These are phyloP conservation scores for Corythucha ciliata DNA, from an alignment of 2,888 invertebrate genomes.

Conservation along the genomic window DNA sequence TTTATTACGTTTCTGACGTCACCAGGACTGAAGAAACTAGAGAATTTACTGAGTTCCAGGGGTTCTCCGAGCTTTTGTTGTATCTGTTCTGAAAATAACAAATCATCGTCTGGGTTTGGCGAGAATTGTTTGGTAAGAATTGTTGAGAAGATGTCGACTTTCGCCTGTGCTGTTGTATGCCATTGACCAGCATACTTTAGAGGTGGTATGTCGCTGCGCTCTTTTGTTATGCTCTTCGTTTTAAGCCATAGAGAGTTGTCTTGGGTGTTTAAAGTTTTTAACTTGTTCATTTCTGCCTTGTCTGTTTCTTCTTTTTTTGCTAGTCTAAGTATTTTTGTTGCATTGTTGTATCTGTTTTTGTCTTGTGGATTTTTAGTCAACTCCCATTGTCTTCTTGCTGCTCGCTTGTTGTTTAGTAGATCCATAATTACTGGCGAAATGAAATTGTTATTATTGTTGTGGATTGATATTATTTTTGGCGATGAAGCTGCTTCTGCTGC, in stretches of 20 bases:
- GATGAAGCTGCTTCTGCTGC: constrained; percentile 9
- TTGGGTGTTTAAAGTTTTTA: constrained; percentile 3
- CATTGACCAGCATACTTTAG: constrained; percentile 7
- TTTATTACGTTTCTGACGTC: too few relatives aligned
- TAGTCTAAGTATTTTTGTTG: constrained; percentile 6
- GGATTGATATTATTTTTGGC: constrained; percentile 2
- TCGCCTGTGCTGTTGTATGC: constrained; percentile 8
- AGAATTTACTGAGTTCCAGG: background rate
- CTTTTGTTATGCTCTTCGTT: background rate
- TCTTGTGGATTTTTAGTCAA: background rate
- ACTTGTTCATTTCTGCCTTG: constrained; percentile 9
- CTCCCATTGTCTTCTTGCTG: constrained; percentile 6
- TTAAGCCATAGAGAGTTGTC: constrained; percentile 1
- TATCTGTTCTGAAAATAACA: constrained; percentile 1
- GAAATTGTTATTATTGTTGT: constrained; percentile 1
- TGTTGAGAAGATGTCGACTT: constrained; percentile 10
- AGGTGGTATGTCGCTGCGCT: background rate
- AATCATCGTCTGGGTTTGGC: constrained; percentile 5
- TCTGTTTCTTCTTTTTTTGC: constrained; percentile 6
- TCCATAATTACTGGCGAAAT: constrained; percentile 3
- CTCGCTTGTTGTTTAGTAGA: background rate
- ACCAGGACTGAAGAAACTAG: too few relatives aligned
- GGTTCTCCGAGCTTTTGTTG: background rate
- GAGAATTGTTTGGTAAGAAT: constrained; percentile 7
- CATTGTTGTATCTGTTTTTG: constrained; percentile 13